Base-by-base conservation (phyloP, 2,113 vertebrate genomes). In the Cryptotis parvus region DNA sequence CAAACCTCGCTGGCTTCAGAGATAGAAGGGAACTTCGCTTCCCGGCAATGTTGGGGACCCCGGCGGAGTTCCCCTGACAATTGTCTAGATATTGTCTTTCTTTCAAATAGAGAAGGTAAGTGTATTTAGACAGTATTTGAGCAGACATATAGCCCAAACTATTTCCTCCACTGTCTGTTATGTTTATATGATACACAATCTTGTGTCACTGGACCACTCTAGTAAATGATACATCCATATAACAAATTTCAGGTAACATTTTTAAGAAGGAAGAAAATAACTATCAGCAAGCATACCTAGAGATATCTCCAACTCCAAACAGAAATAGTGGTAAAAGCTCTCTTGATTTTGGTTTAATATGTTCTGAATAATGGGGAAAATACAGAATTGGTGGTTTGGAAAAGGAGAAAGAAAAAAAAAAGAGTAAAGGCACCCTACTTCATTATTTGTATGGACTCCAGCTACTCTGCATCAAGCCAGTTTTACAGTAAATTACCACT, bases 401-500 rank as follows among this genome's bases (percentile, higher is more conserved):
- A 4, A 33, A 76, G 91, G 27, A 37, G 49, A 68, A 49, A 85
- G 78, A 70, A 18, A 6, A 27, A 65, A 27, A 65, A 43, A 2
- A 72, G 72, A 66, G 31, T 43, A n/a, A 77, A 84, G 16, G 49
- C 3, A 9, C 26, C 9, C 37, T 49, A 63, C 43, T 70, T 92
- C 22, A 43, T 37, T 33, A 52, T 43, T 37, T 75, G 6, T 31
- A 26, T 75, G 43, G 12, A 83, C 69, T 35, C 31, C n/a, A 52
- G 4, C 78, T 37, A 9, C 61, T 93, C n/a, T 72, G 81, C 94
- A 91, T 4, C 49, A 37, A 90, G 61, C 66, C 88, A 70, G 39
- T 69, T 89, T 88, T 68, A 82, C 1, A 69, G 52, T 63, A 31
- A 26, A 37, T 66, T 33, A 86, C 70, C 24, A 0, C 15, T 73